These are phyloP conservation scores for Tetrax tetrax DNA, from an alignment of 2,113 vertebrate species.

Conservation along the genomic window DNA sequence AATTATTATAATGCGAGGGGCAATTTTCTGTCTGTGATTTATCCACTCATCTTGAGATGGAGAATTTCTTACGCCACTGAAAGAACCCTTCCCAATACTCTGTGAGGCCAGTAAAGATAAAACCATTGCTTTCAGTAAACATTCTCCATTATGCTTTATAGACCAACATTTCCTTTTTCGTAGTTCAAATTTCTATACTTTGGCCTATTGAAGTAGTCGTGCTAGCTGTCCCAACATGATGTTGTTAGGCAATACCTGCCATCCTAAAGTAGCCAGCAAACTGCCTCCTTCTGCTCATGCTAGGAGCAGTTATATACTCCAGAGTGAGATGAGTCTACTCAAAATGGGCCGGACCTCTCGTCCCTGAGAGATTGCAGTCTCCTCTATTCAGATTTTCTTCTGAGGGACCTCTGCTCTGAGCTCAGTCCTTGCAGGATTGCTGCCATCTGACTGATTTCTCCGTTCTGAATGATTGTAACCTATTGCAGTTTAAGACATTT, in stretches of 20 bases:
- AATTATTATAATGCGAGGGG: not conserved
- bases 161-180: not conserved
- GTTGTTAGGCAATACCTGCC: not conserved
- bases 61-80: not conserved
- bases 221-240: not conserved
- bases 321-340: not conserved
- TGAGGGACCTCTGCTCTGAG: not conserved
- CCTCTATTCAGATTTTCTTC: not conserved
- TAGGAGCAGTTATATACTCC: not conserved
- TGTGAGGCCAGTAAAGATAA: not conserved
- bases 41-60: not conserved
- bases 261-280: not conserved
- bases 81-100: not conserved
- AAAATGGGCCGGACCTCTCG: not conserved
- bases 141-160: not conserved
- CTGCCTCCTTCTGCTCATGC: not conserved
- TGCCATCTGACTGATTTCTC: not conserved
- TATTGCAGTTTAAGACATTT: not conserved
- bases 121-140: not conserved
- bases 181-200: not conserved
- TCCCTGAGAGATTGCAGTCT: not conserved
- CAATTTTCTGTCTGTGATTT: not conserved
- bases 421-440: fast-evolving
- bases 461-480: not conserved
- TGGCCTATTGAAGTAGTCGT: not conserved